phyloP scores from a whole-genome alignment of 1,140 invertebrate species.

The Bombus superbus region DNA sequence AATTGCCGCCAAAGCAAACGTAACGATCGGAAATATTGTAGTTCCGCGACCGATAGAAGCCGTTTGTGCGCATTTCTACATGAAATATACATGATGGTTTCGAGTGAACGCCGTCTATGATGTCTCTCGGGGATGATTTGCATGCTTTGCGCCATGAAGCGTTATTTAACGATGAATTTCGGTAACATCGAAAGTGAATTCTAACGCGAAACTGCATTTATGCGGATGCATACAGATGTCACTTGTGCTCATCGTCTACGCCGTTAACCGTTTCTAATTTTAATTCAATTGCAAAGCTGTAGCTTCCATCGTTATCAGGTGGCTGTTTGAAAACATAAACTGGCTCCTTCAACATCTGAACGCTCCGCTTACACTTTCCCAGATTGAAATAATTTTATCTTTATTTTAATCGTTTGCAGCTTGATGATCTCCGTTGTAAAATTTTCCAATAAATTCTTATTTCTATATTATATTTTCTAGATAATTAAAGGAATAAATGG shows the following conservation, averaged over 20 bases:
- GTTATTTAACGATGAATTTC: conserved; percentile 45
- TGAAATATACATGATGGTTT: conserved; percentile 25
- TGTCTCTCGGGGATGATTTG: conserved; percentile 37
- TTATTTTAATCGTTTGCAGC: not conserved
- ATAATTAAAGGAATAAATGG: no score
- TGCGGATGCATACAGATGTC: not conserved
- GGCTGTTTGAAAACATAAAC: not conserved
- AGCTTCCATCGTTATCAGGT: not conserved
- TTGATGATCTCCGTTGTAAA: no score
- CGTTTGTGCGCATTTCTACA: not conserved
- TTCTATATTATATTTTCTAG: no score
- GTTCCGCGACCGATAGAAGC: not conserved
- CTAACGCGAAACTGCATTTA: conserved; percentile 3
- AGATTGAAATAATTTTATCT: not conserved
- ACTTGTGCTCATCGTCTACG: not conserved
- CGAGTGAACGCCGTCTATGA: conserved; percentile 4
- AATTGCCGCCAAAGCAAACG: not conserved
- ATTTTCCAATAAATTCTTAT: no score
- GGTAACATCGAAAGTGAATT: conserved; percentile 22
- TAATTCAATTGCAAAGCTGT: not conserved
- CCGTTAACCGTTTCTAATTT: not conserved
- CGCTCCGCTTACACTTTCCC: no score
- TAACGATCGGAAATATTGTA: not conserved
- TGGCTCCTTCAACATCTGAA: not conserved
- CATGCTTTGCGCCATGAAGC: conserved; percentile 27